Conservation (phyloP, 2,888 invertebrate genomes). For the Plagiodera versicolora region DNA sequence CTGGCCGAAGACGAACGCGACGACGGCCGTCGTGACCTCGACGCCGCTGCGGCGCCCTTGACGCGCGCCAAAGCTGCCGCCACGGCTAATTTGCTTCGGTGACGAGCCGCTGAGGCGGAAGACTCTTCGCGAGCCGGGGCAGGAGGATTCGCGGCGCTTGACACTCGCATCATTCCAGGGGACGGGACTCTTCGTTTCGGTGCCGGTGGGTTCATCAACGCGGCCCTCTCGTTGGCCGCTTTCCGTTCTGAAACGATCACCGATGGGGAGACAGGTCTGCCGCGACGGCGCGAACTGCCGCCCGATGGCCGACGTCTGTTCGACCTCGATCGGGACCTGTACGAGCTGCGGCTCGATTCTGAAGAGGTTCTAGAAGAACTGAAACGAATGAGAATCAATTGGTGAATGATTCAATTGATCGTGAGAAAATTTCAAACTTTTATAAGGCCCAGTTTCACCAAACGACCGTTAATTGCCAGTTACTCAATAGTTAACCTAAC, state of each 20-base stretch:
- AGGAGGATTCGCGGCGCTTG: constrained; percentile 63
- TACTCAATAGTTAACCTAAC: too few relatives aligned
- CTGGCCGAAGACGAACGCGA: constrained; percentile 59
- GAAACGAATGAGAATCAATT: constrained; percentile 19
- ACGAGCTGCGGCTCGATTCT: constrained; percentile 50
- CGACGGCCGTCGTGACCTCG: constrained; percentile 44
- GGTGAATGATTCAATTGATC: too few relatives aligned
- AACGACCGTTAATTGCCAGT: too few relatives aligned
- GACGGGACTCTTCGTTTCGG: constrained; percentile 60
- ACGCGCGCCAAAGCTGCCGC: constrained; percentile 53
- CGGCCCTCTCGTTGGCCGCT: constrained; percentile 66
- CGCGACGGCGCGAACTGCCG: constrained; percentile 55
- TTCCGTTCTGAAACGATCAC: constrained; percentile 67
- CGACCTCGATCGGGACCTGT: constrained; percentile 56
- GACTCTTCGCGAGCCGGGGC: constrained; percentile 55
- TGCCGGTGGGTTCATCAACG: constrained; percentile 76
- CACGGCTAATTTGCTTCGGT: constrained; percentile 50
- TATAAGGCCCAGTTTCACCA: too few relatives aligned
- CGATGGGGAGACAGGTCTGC: constrained; percentile 60
- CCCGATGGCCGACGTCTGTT: constrained; percentile 45
- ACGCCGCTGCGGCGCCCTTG: constrained; percentile 36
- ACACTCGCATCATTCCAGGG: constrained; percentile 59
- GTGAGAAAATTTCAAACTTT: too few relatives aligned
- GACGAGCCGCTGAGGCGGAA: not conserved
- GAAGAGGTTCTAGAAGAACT: constrained; percentile 52